Base-by-base conservation (phyloP, 2,113 vertebrate genomes). In the Tamias sibiricus region DNA sequence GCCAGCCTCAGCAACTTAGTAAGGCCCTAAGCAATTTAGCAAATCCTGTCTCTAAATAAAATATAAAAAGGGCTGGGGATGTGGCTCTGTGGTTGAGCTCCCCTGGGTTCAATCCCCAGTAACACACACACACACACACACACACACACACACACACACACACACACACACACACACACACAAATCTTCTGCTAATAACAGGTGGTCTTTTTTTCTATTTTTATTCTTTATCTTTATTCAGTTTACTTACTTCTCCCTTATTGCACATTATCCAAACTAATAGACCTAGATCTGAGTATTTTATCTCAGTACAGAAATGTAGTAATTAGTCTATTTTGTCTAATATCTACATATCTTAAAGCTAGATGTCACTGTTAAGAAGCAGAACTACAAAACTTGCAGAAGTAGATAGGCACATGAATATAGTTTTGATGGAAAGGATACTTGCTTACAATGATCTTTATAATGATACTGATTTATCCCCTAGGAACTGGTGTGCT, bases 401-500 rank as follows among this genome's bases (percentile, higher is more conserved):
- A 59, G 28, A 35, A 86, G 12, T 79, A 92, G 54, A 40, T 2
- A 93, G 17, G 19, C 76, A 8, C 59, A 5, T 57, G 77, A 92
- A 93, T 84, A 74, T 59, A 54, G 69, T 62, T 91, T 86, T 83
- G 59, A 62, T 74, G 28, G 30, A 77, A 84, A 85, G 3, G 88
- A 69, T 86, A 32, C 5, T 71, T 64, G 52, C 57, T 79, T 24
- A 57, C 16, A 79, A 32, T 82, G 13, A 85, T 84, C 91, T 82
- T 91, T 6, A 85, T 96, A 90, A 95, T 54, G 62, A 72, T 30
- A 44, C 1, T 85, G 49, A 68, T 92, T 10, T 96, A 7, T 98
- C 71, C 81, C 87, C 64, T 94, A 99, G 99, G 96, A 99, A 99
- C 44, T 99, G 99, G 99, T 99, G 99, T 86, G 99, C 99, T 76